Evolutionary conservation across 2,797 vertebrate species (phyloP).

Genomic region (Hapalemur alaotrensis): DNA sequence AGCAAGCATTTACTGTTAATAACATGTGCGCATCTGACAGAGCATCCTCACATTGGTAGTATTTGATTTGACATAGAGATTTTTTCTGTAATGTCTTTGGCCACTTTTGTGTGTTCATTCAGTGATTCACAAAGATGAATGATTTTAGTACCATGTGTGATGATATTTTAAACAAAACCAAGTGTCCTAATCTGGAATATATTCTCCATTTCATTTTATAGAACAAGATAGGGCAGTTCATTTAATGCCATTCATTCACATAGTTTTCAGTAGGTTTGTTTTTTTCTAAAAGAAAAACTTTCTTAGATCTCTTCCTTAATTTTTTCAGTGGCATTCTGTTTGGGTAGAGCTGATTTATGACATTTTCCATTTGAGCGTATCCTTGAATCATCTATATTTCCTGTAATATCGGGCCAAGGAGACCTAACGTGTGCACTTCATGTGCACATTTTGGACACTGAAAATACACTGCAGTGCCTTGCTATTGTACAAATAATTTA

Average conservation of each 20-base stretch:
- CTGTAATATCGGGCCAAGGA: not conserved
- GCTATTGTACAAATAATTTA: not conserved
- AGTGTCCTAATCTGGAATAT: not conserved
- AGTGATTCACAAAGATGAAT: conserved; percentile 47
- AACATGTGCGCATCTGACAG: not conserved
- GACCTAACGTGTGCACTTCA: not conserved
- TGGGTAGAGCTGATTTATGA: not conserved
- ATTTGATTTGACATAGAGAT: not conserved
- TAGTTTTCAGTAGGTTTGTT: not conserved
- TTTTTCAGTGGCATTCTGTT: not conserved
- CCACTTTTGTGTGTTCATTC: conserved; percentile 16
- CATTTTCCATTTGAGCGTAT: not conserved
- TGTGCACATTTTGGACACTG: not conserved
- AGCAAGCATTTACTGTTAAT: not conserved
- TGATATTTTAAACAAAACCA: conserved; percentile 15
- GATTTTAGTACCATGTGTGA: not conserved
- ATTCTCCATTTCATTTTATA: not conserved
- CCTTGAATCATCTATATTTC: not conserved
- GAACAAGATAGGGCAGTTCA: not conserved
- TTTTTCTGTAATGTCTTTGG: not conserved
- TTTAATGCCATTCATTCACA: not conserved
- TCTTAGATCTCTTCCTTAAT: not conserved
- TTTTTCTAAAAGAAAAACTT: not conserved
- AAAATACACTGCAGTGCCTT: not conserved
- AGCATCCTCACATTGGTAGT: not conserved